Evolutionary conservation across 2,888 invertebrate species (phyloP), one percentile per base, ranked within the genome.

Genomic region (Spisula solida): DNA sequence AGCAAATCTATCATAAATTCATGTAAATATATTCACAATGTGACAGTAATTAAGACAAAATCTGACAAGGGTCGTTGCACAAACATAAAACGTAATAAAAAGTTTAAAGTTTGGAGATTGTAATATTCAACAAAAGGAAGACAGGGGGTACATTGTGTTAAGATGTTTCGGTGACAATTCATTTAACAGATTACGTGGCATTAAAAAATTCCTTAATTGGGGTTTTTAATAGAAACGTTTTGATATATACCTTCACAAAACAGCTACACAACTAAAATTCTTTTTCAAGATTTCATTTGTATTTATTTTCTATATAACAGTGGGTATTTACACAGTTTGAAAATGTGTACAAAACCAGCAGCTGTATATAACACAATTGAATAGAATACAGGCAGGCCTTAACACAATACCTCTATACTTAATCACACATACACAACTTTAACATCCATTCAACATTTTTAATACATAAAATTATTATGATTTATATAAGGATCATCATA

Each of bases 1-100:
- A 75, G 29, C 25, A 75, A 75, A 75, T 75, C 75, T 75, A 75
- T 48, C 51, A 80, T 81, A 81, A 82, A 60, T 82, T 75, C 75
- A 83, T 48, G 83, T 75, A 83, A 70, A 83, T 83, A 83, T 51
- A 83, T 83, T 83, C 56, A 70, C 31, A 25, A n/a, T 47, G 25
- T 82, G 82, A 60, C 47, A 82, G 66, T 16, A 66, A 82, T 82
- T 82, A 66, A 41, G 66, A 82, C 75, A 18, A 31, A 82, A 82
- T 82, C 34, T 47, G 34, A 47, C 60, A 82, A 66, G 66, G 82
- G 47, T 82, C 66, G 56, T 41, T 66, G n/a, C 60, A 82, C 82
- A 47, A 10, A 47, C 47, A 25, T 66, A 41, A 82, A 60, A 48
- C n/a, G 29, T 8, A 75, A 75, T 31, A 31, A 34, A 31, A 31